phyloP scores from a whole-genome alignment of 2,888 invertebrate species.

The Drosophila merina region DNA sequence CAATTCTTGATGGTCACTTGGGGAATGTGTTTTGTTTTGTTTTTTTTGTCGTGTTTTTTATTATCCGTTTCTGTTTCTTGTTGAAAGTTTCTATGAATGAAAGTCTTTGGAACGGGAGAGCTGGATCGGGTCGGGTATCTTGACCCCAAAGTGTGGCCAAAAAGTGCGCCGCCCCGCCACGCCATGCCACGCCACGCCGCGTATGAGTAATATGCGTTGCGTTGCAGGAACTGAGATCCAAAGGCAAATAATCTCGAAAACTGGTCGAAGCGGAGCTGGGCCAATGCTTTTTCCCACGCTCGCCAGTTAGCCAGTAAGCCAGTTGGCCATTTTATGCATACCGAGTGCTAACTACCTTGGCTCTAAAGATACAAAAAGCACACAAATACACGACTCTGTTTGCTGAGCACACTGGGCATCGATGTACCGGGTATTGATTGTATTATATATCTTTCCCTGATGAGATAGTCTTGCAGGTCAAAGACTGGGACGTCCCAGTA shows the following conservation, averaged over 20 bases:
- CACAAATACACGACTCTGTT: background rate
- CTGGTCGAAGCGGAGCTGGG: constrained; percentile 28
- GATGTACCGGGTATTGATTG: no score
- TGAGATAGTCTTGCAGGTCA: background rate
- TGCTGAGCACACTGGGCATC: background rate
- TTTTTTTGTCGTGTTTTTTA: background rate
- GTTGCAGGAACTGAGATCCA: constrained; percentile 36
- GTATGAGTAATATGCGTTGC: constrained; percentile 66
- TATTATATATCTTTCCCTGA: background rate
- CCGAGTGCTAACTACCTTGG: constrained; percentile 58
- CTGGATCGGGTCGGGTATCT: constrained; percentile 55
- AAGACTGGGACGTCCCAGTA: no score
- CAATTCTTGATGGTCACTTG: constrained; percentile 59
- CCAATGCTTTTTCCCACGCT: constrained; percentile 71
- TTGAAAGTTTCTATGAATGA: constrained; percentile 78
- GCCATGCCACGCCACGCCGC: constrained; percentile 60
- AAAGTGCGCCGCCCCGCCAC: constrained; percentile 44
- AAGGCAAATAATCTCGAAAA: background rate
- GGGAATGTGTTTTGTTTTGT: constrained; percentile 4
- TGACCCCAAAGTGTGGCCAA: constrained; percentile 59
- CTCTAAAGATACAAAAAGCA: constrained; percentile 9
- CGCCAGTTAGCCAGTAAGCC: constrained; percentile 15
- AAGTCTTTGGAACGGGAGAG: constrained; percentile 53
- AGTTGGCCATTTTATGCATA: constrained; percentile 54
- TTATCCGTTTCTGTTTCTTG: constrained; percentile 31